Evolutionary conservation across 2,113 vertebrate species (phyloP), one percentile per base, ranked within the genome.

Genomic region (Heliornis fulica): DNA sequence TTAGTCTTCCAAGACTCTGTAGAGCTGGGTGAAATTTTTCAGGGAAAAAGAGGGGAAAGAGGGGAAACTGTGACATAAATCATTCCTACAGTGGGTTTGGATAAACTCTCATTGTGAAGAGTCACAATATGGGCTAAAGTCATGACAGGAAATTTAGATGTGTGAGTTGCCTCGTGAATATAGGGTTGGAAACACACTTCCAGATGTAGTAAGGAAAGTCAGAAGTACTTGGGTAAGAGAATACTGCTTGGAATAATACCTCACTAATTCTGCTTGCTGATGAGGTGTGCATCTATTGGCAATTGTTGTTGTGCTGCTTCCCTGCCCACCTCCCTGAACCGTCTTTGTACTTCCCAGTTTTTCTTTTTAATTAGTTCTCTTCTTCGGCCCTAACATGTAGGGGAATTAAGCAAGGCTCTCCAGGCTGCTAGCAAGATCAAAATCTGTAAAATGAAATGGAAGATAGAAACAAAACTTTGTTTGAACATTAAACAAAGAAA

Each of bases 401-500:
- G 45, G 83, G 50, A 93, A 93, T 95, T 90, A 92, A 80, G 61
- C 19, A 29, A 86, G 41, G 40, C 59, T 92, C 34, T 93, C 50
- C 68, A 93, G 86, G 90, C 92, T 88, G 71, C 68, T 80, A 63
- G 51, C 34, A 86, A 96, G 94, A 97, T 95, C 85, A 92, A 88
- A 94, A 94, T 95, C 88, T 96, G 38, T 70, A 86, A 92, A 95
- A 83, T 80, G 54, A 88, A 92, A 83, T 8, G 4, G 32, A 86
- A 75, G 75, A 66, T 80, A 41, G 79, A 93, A 95, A 90, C 3
- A 2, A 86, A 90, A 86, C 71, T 94, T 81, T 65, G 75, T 92
- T 85, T 94, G 83, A 92, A 93, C 85, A 54, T 83, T 93, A 92
- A 93, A 90, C 88, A 94, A 93, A 92, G 85, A 74, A 81, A 90